phyloP scores from a whole-genome alignment of 2,113 vertebrate species.

The Apodemus sylvaticus region DNA sequence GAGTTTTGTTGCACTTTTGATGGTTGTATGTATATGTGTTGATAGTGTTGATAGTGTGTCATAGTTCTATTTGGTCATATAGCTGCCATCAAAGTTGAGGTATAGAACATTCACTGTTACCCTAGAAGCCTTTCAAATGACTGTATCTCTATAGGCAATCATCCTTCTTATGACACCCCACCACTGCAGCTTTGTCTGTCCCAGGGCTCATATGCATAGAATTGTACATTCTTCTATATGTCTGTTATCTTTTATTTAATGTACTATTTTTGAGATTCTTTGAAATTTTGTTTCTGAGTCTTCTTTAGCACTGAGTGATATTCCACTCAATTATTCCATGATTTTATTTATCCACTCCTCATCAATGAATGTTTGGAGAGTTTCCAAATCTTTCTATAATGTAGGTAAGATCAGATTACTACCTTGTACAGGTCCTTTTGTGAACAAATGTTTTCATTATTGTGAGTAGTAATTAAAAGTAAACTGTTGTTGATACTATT shows the following conservation, averaged over 20 bases:
- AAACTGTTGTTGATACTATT: neutral
- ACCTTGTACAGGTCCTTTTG: neutral
- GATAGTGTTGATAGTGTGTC: neutral
- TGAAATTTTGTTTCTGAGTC: neutral
- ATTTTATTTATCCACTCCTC: neutral
- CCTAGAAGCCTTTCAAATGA: neutral
- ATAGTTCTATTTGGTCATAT: neutral
- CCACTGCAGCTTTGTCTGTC: neutral
- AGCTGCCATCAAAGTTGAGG: neutral
- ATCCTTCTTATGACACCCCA: neutral
- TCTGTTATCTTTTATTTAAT: neutral
- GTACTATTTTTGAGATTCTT: conserved; percentile 18
- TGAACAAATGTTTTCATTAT: neutral
- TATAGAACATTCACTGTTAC: neutral
- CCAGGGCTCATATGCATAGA: neutral
- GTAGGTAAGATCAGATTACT: neutral
- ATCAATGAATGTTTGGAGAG: neutral
- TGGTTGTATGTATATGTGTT: neutral
- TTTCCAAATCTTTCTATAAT: neutral
- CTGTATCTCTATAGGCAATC: neutral
- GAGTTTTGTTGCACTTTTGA: neutral
- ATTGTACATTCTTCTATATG: neutral
- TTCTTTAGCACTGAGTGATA: conserved; percentile 16
- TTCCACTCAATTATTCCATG: neutral
- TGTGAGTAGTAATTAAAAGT: neutral